Percentiles rank a stretch among this genome's conserved stretches.
phyloP scores from a whole-genome alignment of 2,797 vertebrate species.

The Sebastolobus altivelis region DNA sequence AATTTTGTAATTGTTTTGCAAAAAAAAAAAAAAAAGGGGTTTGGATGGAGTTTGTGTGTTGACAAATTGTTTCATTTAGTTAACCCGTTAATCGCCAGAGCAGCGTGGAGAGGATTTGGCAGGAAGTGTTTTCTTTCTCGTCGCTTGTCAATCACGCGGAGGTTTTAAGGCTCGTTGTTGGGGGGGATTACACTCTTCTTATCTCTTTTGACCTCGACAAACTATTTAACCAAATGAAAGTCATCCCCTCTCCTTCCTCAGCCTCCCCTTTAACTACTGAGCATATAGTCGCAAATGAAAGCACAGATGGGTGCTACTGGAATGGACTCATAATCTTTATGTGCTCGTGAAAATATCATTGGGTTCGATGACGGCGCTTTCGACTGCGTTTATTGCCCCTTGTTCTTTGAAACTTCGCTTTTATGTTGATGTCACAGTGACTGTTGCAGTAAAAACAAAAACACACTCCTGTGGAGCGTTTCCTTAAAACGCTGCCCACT shows the following conservation, averaged over 20 bases:
- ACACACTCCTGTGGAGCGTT: constrained; percentile 11
- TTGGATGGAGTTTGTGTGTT: constrained; percentile 93
- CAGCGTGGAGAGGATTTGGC: constrained; percentile 55
- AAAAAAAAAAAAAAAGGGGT: constrained; percentile 60
- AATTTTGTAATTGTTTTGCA: constrained; percentile 99
- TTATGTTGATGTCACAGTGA: constrained; percentile 75
- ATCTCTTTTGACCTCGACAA: constrained; percentile 76
- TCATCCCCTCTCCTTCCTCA: constrained; percentile 67
- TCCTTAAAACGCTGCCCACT: constrained; percentile 4
- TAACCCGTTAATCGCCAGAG: constrained; percentile 90
- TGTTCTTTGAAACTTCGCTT: constrained; percentile 81
- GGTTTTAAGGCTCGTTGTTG: constrained; percentile 21
- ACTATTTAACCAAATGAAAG: constrained; percentile 80
- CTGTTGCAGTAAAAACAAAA: constrained; percentile 48
- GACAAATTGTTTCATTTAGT: constrained; percentile 96
- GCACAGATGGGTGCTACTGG: constrained; percentile 75
- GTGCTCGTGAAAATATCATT: constrained; percentile 88
- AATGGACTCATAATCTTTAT: constrained; percentile 84
- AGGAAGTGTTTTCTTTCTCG: constrained; percentile 31
- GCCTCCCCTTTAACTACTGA: constrained; percentile 66
- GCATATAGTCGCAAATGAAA: constrained; percentile 74
- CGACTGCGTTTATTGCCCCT: constrained; percentile 80
- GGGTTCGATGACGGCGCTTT: constrained; percentile 84
- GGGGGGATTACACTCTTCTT: constrained; percentile 22
- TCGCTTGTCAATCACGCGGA: constrained; percentile 27